These are phyloP conservation scores for Syrista parreyssii DNA, from an alignment of 2,888 invertebrate genomes.

Conservation along the genomic window DNA sequence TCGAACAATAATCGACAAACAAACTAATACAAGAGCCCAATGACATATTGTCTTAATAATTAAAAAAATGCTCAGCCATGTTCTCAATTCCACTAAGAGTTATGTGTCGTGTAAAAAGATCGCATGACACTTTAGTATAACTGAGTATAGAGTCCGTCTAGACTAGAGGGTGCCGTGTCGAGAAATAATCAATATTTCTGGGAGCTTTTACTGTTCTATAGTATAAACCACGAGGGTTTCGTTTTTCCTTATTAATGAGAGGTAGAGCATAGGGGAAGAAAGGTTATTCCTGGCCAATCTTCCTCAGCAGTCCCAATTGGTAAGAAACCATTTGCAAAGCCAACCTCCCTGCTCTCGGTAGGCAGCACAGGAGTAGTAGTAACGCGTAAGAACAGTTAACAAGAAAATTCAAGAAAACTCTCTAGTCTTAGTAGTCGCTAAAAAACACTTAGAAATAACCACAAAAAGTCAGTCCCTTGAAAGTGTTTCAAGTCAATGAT, in stretches of 20 bases:
- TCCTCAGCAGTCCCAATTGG: neutral
- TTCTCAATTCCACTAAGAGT: neutral
- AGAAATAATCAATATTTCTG: slow-evolving; percentile 58
- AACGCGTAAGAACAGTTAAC: neutral
- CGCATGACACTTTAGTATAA: slow-evolving; percentile 27
- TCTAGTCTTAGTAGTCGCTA: no score
- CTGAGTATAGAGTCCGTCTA: slow-evolving; percentile 36
- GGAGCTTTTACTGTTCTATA: slow-evolving; percentile 23
- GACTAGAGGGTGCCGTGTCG: slow-evolving; percentile 33
- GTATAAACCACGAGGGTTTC: neutral
- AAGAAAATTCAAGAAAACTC: neutral
- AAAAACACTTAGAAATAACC: neutral
- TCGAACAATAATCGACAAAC: neutral
- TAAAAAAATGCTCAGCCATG: neutral
- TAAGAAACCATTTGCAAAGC: neutral
- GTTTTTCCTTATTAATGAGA: neutral
- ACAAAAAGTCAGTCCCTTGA: neutral
- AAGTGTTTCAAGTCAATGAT: neutral
- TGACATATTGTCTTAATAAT: neutral
- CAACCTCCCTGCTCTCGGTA: neutral
- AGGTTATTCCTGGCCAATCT: neutral
- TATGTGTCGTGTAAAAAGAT: slow-evolving; percentile 16
- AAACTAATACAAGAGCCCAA: neutral
- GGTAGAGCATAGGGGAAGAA: neutral
- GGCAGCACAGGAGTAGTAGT: neutral